Conservation (phyloP, 1,140 invertebrate species). For the Trypoxylus dichotomus region DNA sequence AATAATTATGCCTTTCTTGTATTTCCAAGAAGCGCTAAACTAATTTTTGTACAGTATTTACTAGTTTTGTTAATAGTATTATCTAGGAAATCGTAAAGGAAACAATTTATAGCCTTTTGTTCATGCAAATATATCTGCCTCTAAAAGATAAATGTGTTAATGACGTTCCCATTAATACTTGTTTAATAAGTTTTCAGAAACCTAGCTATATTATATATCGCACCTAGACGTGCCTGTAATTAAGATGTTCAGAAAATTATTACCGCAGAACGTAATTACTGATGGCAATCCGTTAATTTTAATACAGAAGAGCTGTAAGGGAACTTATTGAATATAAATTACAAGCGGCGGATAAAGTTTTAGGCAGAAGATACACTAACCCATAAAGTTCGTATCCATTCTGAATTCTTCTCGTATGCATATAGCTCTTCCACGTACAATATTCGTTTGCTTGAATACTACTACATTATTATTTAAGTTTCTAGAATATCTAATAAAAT, state of each 20-base stretch:
- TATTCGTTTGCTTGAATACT: too few relatives aligned
- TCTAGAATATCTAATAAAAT: too few relatives aligned
- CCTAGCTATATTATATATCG: not conserved
- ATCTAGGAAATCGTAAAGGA: not conserved
- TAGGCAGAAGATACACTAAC: not conserved
- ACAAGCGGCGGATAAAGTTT: not conserved
- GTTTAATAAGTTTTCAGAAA: constrained; percentile 22
- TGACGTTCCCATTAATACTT: constrained; percentile 14
- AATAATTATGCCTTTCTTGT: too few relatives aligned
- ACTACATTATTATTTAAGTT: too few relatives aligned
- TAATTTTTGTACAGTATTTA: too few relatives aligned
- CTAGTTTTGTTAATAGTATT: too few relatives aligned
- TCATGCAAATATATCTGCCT: not conserved
- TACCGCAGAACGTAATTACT: not conserved
- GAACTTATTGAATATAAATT: constrained; percentile 5
- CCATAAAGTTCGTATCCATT: too few relatives aligned
- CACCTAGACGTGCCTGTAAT: constrained; percentile 11
- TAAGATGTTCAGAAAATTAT: constrained; percentile 17
- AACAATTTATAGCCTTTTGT: not conserved
- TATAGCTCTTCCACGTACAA: too few relatives aligned
- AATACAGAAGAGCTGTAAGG: not conserved
- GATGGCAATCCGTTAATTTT: constrained; percentile 16
- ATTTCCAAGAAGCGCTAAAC: too few relatives aligned
- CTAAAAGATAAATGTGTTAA: constrained; percentile 9
- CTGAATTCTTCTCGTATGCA: too few relatives aligned